Percentiles rank a stretch among this genome's conserved stretches.
Conservation (phyloP, 2,797 vertebrate species). For the Clarias pachynema region DNA sequence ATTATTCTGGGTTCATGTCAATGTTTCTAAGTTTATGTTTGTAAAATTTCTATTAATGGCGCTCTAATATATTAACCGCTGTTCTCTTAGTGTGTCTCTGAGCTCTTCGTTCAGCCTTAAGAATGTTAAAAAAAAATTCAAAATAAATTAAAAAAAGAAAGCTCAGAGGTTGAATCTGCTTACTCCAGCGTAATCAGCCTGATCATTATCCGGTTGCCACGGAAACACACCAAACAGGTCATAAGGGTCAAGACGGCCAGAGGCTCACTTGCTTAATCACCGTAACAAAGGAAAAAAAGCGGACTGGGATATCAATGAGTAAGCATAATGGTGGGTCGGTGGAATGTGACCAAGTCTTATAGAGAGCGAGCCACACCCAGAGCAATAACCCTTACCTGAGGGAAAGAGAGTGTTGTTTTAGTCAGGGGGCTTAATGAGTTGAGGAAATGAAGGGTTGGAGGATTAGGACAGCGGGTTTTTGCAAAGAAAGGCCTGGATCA, state of each 20-base stretch:
- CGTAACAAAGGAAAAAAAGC: constrained; percentile 59
- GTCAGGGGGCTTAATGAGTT: constrained; percentile 40
- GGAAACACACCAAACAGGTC: constrained; percentile 75
- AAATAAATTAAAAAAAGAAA: constrained; percentile 34
- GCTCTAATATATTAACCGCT: neutral
- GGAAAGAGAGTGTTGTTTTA: constrained; percentile 46
- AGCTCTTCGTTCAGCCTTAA: neutral
- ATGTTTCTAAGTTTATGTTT: neutral
- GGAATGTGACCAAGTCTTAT: constrained; percentile 54
- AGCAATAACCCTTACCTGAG: constrained; percentile 57
- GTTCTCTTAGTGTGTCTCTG: neutral
- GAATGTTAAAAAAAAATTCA: neutral
- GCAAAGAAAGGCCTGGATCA: constrained; percentile 39
- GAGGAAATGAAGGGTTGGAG: constrained; percentile 52
- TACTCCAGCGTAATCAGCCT: constrained; percentile 66
- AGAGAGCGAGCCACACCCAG: constrained; percentile 50
- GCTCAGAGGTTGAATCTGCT: constrained; percentile 61
- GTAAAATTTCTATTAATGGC: neutral
- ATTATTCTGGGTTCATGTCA: neutral
- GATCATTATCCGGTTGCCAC: constrained; percentile 70
- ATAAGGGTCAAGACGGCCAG: constrained; percentile 66
- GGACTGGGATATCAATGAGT: constrained; percentile 47
- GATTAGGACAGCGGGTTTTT: constrained; percentile 34
- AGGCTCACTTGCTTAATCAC: constrained; percentile 73
- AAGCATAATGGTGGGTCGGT: constrained; percentile 48